Base-by-base conservation (phyloP, 2,888 invertebrate species). In the Andrena dorsata region DNA sequence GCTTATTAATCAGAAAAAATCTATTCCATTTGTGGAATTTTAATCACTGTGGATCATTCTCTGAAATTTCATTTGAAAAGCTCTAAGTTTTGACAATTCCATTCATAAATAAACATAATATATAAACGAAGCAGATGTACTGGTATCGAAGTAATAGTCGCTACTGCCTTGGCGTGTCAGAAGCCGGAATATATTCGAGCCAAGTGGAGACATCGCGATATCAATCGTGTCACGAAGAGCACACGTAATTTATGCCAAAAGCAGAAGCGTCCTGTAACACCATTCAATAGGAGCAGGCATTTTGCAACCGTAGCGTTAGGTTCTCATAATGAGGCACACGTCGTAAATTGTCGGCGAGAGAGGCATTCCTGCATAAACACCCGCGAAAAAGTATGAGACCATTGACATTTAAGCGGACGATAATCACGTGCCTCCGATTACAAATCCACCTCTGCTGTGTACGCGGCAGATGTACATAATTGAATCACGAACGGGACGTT, bases 341-440 rank as follows among this genome's bases (percentile, higher is more conserved):
- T 80, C 81, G 85, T 89, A 90, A 90, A 90, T 88, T 80, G 83
- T 86, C 78, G 78, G 85, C 60, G 76, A 49, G 85, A 75, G 71
- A 85, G 77, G 79, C 80, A 86, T 89, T 76, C 82, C 78, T 86
- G 89, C 86, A 87, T 89, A 89, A 88, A 86, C 85, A 84, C 75
- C 81, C 77, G 51, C 80, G 76, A 86, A 85, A 71, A 65, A 70
- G 66, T 78, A 30, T 84, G 87, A 90, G 87, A 91, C 86, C 88
- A 89, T 89, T 91, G 91, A 89, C 91, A 91, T 91, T 91, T 91
- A 91, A 88, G 83, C 86, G 80, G 58, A 83, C 83, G 87, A 90
- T 91, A 90, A 91, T 91, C 86, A 90, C 84, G 79, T 84, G 82
- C 86, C 70, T 78, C 71, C 78, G 83, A 89, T 90, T 90, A 89